phyloP scores from a whole-genome alignment of 2,888 invertebrate genomes.

The Vesta saturnalis region DNA sequence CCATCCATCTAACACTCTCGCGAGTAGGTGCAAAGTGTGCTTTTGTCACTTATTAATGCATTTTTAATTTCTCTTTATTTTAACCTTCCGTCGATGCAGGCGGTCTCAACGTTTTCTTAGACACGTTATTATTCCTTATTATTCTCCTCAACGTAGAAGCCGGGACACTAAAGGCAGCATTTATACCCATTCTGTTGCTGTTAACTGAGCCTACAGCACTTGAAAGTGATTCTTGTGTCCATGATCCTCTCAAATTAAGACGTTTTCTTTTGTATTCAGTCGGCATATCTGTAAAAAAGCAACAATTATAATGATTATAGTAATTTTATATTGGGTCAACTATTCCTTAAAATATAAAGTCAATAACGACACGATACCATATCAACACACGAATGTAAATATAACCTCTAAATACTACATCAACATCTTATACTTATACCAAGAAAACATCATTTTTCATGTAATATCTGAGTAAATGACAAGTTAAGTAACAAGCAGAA shows the following conservation, averaged over 20 bases:
- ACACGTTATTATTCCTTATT: not conserved
- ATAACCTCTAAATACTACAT: not conserved
- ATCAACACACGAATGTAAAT: too few relatives aligned
- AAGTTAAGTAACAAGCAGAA: not conserved
- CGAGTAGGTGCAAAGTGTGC: not conserved
- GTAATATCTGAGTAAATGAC: not conserved
- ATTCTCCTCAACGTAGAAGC: not conserved
- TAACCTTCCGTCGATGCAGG: not conserved
- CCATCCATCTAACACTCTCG: not conserved
- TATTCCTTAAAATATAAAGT: not conserved
- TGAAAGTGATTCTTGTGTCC: too few relatives aligned
- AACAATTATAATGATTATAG: too few relatives aligned
- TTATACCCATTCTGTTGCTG: not conserved
- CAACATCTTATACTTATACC: not conserved
- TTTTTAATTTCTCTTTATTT: not conserved
- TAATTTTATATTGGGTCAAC: not conserved
- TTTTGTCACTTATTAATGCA: not conserved
- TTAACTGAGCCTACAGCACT: not conserved
- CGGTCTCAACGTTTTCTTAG: not conserved
- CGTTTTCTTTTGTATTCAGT: not conserved
- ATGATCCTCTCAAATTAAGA: not conserved
- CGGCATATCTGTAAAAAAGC: not conserved
- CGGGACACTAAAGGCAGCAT: not conserved
- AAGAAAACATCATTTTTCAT: not conserved
- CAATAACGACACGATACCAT: not conserved